Percentiles rank a stretch among this genome's conserved stretches.
phyloP scores from a whole-genome alignment of 2,797 vertebrate species.

The Pseudomugil gertrudae region DNA sequence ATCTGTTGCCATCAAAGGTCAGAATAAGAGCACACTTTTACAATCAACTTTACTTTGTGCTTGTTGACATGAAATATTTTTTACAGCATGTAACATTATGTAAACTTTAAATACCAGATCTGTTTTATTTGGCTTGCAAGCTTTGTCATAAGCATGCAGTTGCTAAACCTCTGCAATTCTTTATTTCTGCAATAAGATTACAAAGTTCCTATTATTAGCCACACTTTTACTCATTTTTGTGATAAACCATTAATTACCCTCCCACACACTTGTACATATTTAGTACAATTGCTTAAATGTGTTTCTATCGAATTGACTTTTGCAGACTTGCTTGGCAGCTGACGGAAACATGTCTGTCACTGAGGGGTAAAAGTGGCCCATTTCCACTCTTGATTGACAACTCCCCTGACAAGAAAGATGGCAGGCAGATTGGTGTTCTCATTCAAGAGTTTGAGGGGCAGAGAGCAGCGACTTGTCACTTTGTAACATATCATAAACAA shows the following conservation, averaged over 20 bases:
- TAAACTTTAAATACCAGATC: neutral
- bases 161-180: neutral
- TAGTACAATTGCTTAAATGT: constrained; percentile 4
- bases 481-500: constrained; percentile 26
- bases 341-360: constrained; percentile 27
- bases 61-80: neutral
- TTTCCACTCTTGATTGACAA: constrained; percentile 50
- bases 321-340: constrained; percentile 13
- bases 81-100: neutral
- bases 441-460: constrained; percentile 30
- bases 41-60: neutral
- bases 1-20: neutral
- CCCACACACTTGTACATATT: constrained; percentile 7
- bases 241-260: neutral
- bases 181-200: neutral
- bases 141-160: neutral
- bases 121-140: too few relatives aligned
- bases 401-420: constrained; percentile 43
- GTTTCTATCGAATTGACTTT: constrained; percentile 16
- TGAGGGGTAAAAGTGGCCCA: constrained; percentile 34
- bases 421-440: constrained; percentile 41
- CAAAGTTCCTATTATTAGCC: neutral
- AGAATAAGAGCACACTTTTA: neutral
- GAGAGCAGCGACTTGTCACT: constrained; percentile 45
- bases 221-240: neutral